phyloP scores from a whole-genome alignment of 1,140 invertebrate genomes.

The Pararge aegeria region DNA sequence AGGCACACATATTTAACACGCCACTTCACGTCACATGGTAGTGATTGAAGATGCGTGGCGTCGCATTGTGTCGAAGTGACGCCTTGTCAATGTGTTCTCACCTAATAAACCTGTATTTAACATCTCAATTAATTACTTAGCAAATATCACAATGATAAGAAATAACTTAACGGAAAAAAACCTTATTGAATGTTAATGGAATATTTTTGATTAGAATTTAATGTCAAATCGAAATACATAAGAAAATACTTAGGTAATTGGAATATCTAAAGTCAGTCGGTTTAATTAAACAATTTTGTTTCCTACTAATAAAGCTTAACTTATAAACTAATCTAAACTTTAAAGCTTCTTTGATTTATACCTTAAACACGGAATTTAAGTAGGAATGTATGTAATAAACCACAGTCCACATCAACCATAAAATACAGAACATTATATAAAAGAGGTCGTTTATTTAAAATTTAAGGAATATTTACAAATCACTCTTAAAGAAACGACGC shows the following conservation, averaged over 20 bases:
- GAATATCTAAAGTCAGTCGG: constrained; percentile 19
- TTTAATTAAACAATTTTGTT: constrained; percentile 17
- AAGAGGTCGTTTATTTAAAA: constrained; percentile 3
- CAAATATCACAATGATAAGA: constrained; percentile 28
- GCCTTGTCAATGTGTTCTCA: background rate
- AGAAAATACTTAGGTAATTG: constrained; percentile 7
- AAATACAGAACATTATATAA: too few species aligned
- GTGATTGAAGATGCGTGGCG: too few species aligned
- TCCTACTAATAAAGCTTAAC: constrained; percentile 22
- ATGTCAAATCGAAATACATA: background rate
- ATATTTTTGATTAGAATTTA: constrained; percentile 2
- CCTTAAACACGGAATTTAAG: constrained; percentile 41
- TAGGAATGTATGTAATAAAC: constrained; percentile 54
- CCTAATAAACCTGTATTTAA: constrained; percentile 25
- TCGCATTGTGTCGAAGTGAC: background rate
- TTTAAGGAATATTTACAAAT: background rate
- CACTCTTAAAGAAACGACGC: background rate
- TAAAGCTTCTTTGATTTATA: constrained; percentile 72
- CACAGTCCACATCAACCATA: too few species aligned
- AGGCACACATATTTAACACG: too few species aligned
- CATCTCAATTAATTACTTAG: constrained; percentile 24
- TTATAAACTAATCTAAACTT: constrained; percentile 46
- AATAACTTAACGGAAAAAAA: constrained; percentile 9
- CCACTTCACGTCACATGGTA: too few species aligned
- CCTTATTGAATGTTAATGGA: background rate